These are phyloP conservation scores for Orchesella flavescens DNA, from an alignment of 2,888 invertebrate species.

Conservation along the genomic window DNA sequence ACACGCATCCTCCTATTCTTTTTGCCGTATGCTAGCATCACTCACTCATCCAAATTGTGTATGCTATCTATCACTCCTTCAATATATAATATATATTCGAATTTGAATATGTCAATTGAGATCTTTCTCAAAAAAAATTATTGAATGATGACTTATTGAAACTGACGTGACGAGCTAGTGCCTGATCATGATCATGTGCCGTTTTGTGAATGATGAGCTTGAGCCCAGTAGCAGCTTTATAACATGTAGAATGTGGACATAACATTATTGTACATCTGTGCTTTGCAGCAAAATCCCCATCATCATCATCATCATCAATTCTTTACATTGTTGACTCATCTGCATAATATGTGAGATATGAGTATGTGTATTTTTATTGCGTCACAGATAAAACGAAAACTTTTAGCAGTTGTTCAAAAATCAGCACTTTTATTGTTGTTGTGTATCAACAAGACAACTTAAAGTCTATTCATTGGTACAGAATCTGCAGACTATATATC, in stretches of 20 bases:
- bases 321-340: no score
- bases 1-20: not conserved
- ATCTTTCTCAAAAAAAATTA: not conserved
- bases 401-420: not conserved
- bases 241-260: no score
- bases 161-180: slow-evolving; percentile 33
- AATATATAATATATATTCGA: not conserved
- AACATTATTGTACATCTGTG: no score
- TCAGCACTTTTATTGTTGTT: slow-evolving; percentile 1
- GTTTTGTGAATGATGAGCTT: slow-evolving; percentile 41
- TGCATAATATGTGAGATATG: no score
- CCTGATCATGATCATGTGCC: slow-evolving; percentile 26
- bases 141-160: slow-evolving; percentile 58
- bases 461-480: not conserved
- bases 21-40: not conserved
- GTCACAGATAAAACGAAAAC: not conserved
- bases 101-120: slow-evolving; percentile 30
- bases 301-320: no score
- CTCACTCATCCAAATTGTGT: not conserved
- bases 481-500: not conserved
- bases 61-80: not conserved
- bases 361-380: slow-evolving; percentile 6
- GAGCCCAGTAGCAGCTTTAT: slow-evolving; percentile 28
- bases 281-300: not conserved
- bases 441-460: not conserved